Evolutionary conservation across 92 coral and sea anemone species (phyloP), one percentile per base, ranked within the genome.

Genomic region (Montipora capitata): DNA sequence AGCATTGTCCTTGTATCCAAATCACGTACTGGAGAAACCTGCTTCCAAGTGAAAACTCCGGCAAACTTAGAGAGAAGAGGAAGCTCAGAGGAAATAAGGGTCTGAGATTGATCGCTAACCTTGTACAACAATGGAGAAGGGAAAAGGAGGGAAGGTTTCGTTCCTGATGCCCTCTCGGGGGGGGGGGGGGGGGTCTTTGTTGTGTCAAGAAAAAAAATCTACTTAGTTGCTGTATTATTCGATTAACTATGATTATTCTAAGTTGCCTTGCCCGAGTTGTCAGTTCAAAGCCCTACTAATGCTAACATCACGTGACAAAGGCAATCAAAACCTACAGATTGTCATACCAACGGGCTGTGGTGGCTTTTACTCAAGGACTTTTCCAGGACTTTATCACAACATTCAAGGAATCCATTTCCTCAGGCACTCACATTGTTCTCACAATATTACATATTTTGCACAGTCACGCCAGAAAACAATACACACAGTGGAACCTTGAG

Each of bases 21-120:
- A 45, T 82, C 87, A 13, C 79, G 44, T 57, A 71, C 87, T 7
- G 87, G 87, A 16, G 87, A 82, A 71, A 82, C 87, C 58, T 82
- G 87, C 71, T 82, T 82, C 44, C 87, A 82, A 56, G 79, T 82
- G 3, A 57, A 82, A 43, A 82, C 87, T 11, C 87, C 59, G 5
- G 78, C 58, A 40, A 44, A 82, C 27, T 54, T 57, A 3, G 54
- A 11, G 20, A 43, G 59, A 20, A 82, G 10, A 16, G 43, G 61
- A 8, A 54, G 27, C 10, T 40, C 61, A 6, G 45, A 56, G 42
- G 79, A 82, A 57, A 68, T 40, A 39, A 68, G 10, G n/a, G 43
- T 54, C 87, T 42, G 61, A 15, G 54, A 56, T 68, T 7, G 71
- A 40, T 2, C 10, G 35, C 6, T 4, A 7, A 9, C 14, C 40